A percentile compares a stretch with the other conserved stretches of the same genome.
These are phyloP conservation scores for Papilio dardanus DNA, from an alignment of 1,140 invertebrate species.

Conservation along the genomic window DNA sequence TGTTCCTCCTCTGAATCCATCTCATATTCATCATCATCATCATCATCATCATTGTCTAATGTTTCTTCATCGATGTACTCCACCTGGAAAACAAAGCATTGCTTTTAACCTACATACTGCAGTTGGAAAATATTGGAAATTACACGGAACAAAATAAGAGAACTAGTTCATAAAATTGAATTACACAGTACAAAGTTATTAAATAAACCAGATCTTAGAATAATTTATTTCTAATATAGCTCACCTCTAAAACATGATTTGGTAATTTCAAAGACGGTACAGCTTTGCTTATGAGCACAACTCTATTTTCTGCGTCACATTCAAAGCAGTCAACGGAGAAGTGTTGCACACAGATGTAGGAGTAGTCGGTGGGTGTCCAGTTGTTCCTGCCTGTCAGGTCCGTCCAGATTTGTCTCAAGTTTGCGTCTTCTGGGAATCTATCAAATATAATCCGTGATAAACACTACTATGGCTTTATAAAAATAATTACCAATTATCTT, in stretches of 20 bases:
- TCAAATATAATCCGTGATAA: conserved; percentile 10
- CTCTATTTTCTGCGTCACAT: conserved; percentile 58
- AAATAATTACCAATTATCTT: too few relatives aligned
- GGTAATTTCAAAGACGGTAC: conserved; percentile 73
- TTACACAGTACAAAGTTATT: too few relatives aligned
- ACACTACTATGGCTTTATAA: background rate
- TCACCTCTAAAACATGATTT: conserved; percentile 74
- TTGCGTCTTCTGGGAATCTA: conserved; percentile 72
- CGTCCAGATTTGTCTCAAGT: conserved; percentile 69
- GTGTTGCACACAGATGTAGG: conserved; percentile 75
- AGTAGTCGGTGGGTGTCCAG: conserved; percentile 76
- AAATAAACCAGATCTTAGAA: too few relatives aligned
- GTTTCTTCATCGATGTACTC: conserved; percentile 78
- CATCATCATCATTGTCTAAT: conserved; percentile 58
- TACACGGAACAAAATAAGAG: too few relatives aligned
- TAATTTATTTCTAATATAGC: background rate
- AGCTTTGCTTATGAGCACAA: conserved; percentile 66
- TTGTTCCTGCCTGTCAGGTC: conserved; percentile 75
- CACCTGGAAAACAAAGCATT: conserved; percentile 56
- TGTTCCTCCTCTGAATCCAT: conserved; percentile 57
- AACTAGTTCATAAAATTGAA: too few relatives aligned
- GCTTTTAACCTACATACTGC: too few relatives aligned
- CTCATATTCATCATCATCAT: conserved; percentile 55
- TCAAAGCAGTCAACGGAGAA: conserved; percentile 75
- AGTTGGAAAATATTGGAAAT: too few relatives aligned